Conservation (phyloP, 2,113 vertebrate species). For the Budorcas taxicolor region DNA sequence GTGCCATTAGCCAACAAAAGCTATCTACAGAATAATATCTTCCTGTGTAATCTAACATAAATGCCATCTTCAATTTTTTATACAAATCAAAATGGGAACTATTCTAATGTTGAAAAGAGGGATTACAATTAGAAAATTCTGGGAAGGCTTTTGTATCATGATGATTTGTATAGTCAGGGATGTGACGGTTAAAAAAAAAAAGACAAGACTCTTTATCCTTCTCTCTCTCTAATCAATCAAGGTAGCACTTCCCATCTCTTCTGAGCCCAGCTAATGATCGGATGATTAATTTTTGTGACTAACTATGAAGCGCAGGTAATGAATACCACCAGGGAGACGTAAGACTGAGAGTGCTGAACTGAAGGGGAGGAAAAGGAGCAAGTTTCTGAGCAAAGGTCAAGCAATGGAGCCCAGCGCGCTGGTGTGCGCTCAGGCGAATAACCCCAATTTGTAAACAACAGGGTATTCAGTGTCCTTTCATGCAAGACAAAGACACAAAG, state of each 20-base stretch:
- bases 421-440: neutral
- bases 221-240: neutral
- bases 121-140: neutral
- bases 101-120: neutral
- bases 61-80: neutral
- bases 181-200: neutral
- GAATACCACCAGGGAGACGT: neutral
- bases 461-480: conserved; percentile 30
- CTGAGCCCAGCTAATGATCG: neutral
- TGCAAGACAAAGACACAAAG: conserved; percentile 47
- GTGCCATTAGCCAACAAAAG: neutral
- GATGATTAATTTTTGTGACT: neutral
- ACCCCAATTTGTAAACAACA: conserved; percentile 60
- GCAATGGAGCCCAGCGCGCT: neutral
- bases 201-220: neutral
- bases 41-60: neutral
- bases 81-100: neutral
- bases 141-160: neutral
- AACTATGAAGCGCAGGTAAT: neutral
- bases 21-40: neutral
- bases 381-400: conserved; percentile 33
- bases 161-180: neutral
- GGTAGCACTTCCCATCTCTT: neutral
- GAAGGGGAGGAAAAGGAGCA: neutral
- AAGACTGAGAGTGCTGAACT: neutral